A percentile compares a stretch with the other conserved stretches of the same genome.
Conservation (phyloP, 1,140 invertebrate genomes). For the Conus betulinus region DNA sequence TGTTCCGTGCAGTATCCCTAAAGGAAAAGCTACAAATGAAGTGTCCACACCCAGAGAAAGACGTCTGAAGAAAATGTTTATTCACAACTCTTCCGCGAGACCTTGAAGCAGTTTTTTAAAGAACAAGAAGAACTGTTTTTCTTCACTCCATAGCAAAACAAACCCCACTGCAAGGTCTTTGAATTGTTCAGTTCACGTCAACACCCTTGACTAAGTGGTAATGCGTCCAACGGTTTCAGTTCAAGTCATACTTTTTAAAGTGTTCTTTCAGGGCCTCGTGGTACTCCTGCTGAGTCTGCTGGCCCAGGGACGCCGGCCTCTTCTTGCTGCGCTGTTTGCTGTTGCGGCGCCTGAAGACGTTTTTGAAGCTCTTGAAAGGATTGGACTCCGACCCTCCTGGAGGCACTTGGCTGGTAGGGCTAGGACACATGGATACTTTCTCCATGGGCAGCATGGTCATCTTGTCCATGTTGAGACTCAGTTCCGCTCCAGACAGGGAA, state of each 20-base stretch:
- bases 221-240: neutral
- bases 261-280: slow-evolving; percentile 56
- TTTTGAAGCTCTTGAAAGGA: slow-evolving; percentile 63
- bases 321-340: slow-evolving; percentile 60
- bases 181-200: no score
- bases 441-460: slow-evolving; percentile 34
- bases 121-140: no score
- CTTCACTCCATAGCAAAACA: no score
- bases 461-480: neutral
- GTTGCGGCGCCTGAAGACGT: slow-evolving; percentile 58
- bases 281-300: slow-evolving; percentile 40
- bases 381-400: slow-evolving; percentile 48
- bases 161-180: no score
- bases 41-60: no score
- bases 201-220: no score
- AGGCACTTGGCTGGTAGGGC: slow-evolving; percentile 29
- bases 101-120: no score
- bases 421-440: slow-evolving; percentile 35
- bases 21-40: no score
- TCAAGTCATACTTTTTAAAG: slow-evolving; percentile 57
- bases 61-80: no score
- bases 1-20: no score
- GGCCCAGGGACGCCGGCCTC: slow-evolving; percentile 48
- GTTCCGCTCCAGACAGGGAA: neutral
- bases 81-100: no score